Percentiles rank a stretch among this genome's conserved stretches.
Evolutionary conservation across 2,888 invertebrate genomes (phyloP).

Genomic region (Blera fallax): DNA sequence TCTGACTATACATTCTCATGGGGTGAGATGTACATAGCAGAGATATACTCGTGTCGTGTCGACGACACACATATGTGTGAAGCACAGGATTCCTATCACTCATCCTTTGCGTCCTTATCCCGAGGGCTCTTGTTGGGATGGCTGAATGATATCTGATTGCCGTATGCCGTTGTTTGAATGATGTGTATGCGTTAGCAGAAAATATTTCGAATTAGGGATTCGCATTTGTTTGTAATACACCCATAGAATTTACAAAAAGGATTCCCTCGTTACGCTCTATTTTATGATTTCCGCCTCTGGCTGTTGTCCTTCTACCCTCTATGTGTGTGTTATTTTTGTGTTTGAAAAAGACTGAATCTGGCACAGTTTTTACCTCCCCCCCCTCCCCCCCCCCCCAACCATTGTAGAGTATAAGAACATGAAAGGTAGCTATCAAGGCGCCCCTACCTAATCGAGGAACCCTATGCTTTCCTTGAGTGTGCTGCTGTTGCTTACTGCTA

Average conservation of each 20-base stretch:
- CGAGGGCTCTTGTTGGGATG: constrained; percentile 22
- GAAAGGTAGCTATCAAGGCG: background rate
- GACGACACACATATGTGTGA: constrained; percentile 29
- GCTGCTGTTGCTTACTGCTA: background rate
- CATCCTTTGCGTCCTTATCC: constrained; percentile 33
- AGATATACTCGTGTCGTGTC: background rate
- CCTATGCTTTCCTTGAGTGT: background rate
- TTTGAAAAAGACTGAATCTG: background rate
- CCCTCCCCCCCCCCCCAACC: no score
- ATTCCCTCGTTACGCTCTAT: constrained; percentile 44
- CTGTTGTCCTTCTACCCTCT: constrained; percentile 15
- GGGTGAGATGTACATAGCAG: background rate
- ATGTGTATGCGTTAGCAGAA: constrained; percentile 68
- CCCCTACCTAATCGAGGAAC: background rate
- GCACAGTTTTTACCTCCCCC: background rate
- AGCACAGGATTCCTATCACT: constrained; percentile 42
- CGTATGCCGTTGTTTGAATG: constrained; percentile 59
- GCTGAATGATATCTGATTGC: constrained; percentile 71
- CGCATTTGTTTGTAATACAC: constrained; percentile 67
- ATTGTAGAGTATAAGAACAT: no score
- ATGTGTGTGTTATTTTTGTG: background rate
- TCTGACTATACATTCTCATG: background rate
- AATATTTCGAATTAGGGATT: constrained; percentile 61
- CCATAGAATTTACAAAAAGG: constrained; percentile 63
- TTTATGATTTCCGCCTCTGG: constrained; percentile 41